Evolutionary conservation across 2,888 invertebrate genomes (phyloP).

Genomic region (Harpalus rubripes): DNA sequence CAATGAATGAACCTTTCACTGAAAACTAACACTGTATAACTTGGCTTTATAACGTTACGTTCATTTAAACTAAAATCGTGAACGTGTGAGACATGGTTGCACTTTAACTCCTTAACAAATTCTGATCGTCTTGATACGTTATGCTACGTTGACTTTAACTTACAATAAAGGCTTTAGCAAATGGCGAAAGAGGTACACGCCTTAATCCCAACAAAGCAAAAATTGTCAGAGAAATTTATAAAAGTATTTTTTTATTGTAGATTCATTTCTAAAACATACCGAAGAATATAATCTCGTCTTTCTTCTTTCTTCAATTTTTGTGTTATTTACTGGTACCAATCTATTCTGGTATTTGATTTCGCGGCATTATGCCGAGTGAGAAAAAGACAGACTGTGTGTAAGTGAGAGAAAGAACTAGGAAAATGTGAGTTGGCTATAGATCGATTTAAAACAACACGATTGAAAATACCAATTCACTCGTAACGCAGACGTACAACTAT

Average conservation of each 20-base stretch:
- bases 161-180: neutral
- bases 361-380: neutral
- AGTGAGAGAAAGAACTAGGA: slow-evolving; percentile 24
- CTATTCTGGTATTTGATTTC: neutral
- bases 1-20: too few species aligned
- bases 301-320: neutral
- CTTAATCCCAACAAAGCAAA: too few species aligned
- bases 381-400: slow-evolving; percentile 8
- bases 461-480: slow-evolving; percentile 49
- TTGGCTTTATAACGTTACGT: neutral
- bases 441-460: slow-evolving; percentile 56
- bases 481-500: slow-evolving; percentile 3
- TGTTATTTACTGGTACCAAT: neutral
- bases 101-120: neutral
- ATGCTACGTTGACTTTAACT: neutral
- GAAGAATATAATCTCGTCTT: too few species aligned
- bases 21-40: too few species aligned
- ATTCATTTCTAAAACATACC: too few species aligned
- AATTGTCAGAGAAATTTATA: too few species aligned
- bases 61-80: neutral
- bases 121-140: slow-evolving; percentile 12
- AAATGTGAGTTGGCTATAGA: slow-evolving; percentile 42
- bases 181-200: too few species aligned
- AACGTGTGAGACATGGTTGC: slow-evolving; percentile 19
- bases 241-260: too few species aligned